Conservation (phyloP, 2,888 invertebrate species). For the Brenthis daphne region DNA sequence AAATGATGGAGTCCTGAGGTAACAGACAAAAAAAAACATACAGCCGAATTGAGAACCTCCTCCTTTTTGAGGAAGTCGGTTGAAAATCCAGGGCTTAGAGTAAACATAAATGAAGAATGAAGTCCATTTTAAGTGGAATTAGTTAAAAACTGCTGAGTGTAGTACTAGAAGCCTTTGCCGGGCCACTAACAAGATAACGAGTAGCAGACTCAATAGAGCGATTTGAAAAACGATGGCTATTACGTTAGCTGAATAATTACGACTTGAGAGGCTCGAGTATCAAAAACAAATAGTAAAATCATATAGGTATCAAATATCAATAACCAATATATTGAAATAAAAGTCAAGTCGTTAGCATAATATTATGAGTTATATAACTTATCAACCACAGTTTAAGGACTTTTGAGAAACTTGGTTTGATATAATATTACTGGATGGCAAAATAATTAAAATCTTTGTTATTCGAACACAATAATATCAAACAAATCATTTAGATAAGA, state of each 20-base stretch:
- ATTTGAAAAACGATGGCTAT: slow-evolving; percentile 18
- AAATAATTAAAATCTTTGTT: background rate
- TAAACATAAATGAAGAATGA: slow-evolving; percentile 15
- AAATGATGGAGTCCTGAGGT: too few relatives aligned
- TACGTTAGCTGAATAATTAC: slow-evolving; percentile 23
- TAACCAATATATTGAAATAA: background rate
- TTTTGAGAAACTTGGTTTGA: too few relatives aligned
- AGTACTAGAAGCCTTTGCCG: slow-evolving; percentile 21
- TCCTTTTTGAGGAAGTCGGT: too few relatives aligned
- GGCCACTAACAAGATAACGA: slow-evolving; percentile 31
- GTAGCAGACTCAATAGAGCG: slow-evolving; percentile 17
- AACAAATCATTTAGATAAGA: background rate
- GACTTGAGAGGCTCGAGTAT: background rate
- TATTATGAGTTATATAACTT: too few relatives aligned
- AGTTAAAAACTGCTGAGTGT: slow-evolving; percentile 35
- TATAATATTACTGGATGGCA: too few relatives aligned
- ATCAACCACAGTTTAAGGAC: too few relatives aligned
- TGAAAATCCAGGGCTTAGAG: slow-evolving; percentile 10
- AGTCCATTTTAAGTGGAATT: slow-evolving; percentile 34
- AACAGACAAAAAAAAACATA: too few relatives aligned
- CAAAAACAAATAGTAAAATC: background rate
- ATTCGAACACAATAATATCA: background rate
- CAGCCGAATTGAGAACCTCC: too few relatives aligned
- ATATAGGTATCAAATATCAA: background rate
- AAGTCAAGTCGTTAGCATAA: too few relatives aligned